Percentiles rank a stretch among this genome's conserved stretches.
phyloP scores from a whole-genome alignment of 1,140 invertebrate genomes.

The Scaptomyza graminum region DNA sequence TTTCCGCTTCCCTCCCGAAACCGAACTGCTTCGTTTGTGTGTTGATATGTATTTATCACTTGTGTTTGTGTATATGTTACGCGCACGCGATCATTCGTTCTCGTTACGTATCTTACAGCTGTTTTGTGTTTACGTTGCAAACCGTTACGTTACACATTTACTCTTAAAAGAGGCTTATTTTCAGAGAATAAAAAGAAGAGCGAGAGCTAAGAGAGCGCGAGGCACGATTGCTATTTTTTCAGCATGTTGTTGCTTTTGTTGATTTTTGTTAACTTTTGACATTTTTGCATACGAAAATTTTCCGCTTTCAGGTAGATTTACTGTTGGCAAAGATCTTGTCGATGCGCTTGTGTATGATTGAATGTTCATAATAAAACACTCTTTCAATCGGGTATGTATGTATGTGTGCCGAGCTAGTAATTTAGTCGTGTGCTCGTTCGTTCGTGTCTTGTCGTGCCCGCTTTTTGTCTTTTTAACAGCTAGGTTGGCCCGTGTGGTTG shows the following conservation, averaged over 20 bases:
- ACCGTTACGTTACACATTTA: slow-evolving; percentile 50
- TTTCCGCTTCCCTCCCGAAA: slow-evolving; percentile 40
- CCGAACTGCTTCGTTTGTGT: slow-evolving; percentile 2
- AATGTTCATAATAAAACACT: not conserved
- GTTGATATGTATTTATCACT: slow-evolving; percentile 21
- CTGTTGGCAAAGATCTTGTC: slow-evolving; percentile 57
- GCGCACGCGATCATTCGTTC: slow-evolving; percentile 71
- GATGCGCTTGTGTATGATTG: slow-evolving; percentile 32
- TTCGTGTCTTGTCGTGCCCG: slow-evolving; percentile 45
- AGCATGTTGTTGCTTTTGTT: slow-evolving; percentile 43
- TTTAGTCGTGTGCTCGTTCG: slow-evolving; percentile 52
- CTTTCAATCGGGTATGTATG: not conserved
- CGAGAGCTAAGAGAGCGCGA: slow-evolving; percentile 20
- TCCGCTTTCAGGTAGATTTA: slow-evolving; percentile 80
- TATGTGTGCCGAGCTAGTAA: slow-evolving; percentile 26
- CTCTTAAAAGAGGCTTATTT: slow-evolving; percentile 26
- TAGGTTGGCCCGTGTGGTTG: slow-evolving; percentile 30
- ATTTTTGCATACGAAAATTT: slow-evolving; percentile 81
- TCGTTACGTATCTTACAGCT: slow-evolving; percentile 55
- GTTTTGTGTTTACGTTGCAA: slow-evolving; percentile 73
- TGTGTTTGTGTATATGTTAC: slow-evolving; percentile 54
- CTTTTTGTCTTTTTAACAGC: slow-evolving; percentile 49
- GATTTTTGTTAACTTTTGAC: slow-evolving; percentile 77
- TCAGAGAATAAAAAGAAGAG: slow-evolving; percentile 16
- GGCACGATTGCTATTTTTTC: slow-evolving; percentile 45